Evolutionary conservation across 2,888 invertebrate genomes (phyloP), one percentile per base, ranked within the genome.

Genomic region (Dendrolimus pini): DNA sequence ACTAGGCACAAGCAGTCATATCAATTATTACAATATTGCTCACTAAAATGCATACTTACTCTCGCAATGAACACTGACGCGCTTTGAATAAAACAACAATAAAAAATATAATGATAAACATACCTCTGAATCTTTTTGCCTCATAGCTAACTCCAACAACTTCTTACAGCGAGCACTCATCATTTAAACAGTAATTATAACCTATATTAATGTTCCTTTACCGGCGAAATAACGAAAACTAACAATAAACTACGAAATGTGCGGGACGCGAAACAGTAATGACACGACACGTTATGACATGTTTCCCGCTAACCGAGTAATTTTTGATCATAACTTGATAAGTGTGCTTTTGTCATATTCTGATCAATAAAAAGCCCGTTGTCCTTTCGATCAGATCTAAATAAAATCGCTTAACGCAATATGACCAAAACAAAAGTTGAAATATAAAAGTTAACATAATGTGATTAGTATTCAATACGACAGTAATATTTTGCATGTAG

Each of bases 61-160:
- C 54, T 54, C 54, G 54, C 54, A 54, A 54, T 54, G 12, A 54
- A 54, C 54, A 54, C 54, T 54, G 13, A 14, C 14, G 18, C 13
- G 30, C 13, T 52, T 54, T 57, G 55, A 53, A 41, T 18, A 54
- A 57, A 61, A 58, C 56, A 60, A 63, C 47, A 57, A 54, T 53
- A 57, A 55, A 56, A 58, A 53, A n/a, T n/a, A n/a, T n/a, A n/a
- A n/a, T n/a, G n/a, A n/a, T n/a, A n/a, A n/a, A n/a, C n/a, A n/a
- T n/a, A n/a, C n/a, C n/a, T n/a, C 54, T 54, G 54, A 54, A 54
- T 54, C 54, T 54, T 54, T 13, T 54, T 54, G 54, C 54, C 7
- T 54, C 54, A 54, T 54, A 54, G 54, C 54, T 54, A 54, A 54
- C 54, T 54, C 54, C 54, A 54, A 54, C 54, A 54, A 10, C 54